A percentile compares a stretch with the other conserved stretches of the same genome.
Conservation (phyloP, 23 tunicate species). For the Halocynthia aurantium region DNA sequence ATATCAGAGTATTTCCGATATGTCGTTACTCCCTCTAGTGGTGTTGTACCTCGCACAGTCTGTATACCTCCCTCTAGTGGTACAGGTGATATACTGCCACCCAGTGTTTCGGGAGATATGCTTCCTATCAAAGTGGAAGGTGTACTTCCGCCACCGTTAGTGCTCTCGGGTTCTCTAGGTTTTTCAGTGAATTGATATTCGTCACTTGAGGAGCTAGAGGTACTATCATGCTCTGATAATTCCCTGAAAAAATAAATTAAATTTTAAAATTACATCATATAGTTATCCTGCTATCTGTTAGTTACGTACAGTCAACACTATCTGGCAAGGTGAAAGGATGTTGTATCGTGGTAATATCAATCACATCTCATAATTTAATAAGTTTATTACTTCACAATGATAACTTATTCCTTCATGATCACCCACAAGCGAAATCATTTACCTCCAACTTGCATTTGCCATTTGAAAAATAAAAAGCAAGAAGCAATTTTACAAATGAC, state of each 20-base stretch:
- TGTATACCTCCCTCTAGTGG: background rate
- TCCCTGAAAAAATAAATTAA: constrained; percentile 2
- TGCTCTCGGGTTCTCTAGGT: background rate
- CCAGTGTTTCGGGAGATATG: constrained; percentile 10
- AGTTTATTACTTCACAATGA: background rate
- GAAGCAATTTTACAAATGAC: too few relatives aligned
- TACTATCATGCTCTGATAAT: constrained; percentile 18
- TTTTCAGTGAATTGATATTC: background rate
- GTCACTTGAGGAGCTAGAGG: background rate
- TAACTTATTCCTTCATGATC: too few relatives aligned
- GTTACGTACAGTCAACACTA: too few relatives aligned
- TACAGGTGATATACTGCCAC: background rate
- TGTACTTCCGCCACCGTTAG: background rate
- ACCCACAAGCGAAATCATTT: background rate
- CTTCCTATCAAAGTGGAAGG: constrained; percentile 12
- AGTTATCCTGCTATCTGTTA: too few relatives aligned
- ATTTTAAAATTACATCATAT: background rate
- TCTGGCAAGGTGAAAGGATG: too few relatives aligned
- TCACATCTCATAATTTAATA: background rate
- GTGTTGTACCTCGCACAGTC: background rate
- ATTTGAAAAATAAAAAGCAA: too few relatives aligned
- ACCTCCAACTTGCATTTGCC: background rate
- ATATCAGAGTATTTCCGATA: too few relatives aligned
- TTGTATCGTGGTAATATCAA: too few relatives aligned
- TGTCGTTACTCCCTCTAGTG: constrained; percentile 1